phyloP scores from a whole-genome alignment of 1,140 invertebrate species.

The Geopemphigus sp. region DNA sequence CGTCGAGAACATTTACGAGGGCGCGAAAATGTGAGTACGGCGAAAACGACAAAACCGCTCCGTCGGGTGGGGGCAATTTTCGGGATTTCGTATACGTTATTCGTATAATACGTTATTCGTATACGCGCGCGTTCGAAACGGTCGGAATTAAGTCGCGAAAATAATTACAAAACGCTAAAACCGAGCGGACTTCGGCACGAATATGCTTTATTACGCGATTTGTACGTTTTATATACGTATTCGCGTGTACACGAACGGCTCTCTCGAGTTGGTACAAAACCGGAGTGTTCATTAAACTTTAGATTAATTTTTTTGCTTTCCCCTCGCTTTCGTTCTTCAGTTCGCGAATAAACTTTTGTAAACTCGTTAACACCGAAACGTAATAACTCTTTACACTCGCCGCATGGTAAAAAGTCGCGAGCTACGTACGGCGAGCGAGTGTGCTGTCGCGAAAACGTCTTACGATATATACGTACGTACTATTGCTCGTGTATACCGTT shows the following conservation, averaged over 20 bases:
- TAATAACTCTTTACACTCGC: background rate
- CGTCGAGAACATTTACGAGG: no score
- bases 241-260: no score
- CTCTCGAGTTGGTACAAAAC: background rate
- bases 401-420: background rate
- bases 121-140: background rate
- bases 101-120: no score
- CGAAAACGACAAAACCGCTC: no score
- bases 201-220: background rate
- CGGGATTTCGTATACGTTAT: no score
- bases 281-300: conserved; percentile 6
- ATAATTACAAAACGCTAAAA: conserved; percentile 16
- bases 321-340: no score
- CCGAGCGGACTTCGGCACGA: background rate
- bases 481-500: no score
- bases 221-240: background rate
- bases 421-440: background rate
- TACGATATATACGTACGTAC: no score
- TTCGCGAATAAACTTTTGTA: conserved; percentile 2
- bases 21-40: no score
- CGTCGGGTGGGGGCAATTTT: no score
- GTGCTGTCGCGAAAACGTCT: no score
- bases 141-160: background rate
- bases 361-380: background rate
- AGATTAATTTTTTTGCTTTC: background rate